These are phyloP conservation scores for Hippasteria phrygiana DNA, from an alignment of 53 echinoderm and acorn worm species.

Conservation along the genomic window DNA sequence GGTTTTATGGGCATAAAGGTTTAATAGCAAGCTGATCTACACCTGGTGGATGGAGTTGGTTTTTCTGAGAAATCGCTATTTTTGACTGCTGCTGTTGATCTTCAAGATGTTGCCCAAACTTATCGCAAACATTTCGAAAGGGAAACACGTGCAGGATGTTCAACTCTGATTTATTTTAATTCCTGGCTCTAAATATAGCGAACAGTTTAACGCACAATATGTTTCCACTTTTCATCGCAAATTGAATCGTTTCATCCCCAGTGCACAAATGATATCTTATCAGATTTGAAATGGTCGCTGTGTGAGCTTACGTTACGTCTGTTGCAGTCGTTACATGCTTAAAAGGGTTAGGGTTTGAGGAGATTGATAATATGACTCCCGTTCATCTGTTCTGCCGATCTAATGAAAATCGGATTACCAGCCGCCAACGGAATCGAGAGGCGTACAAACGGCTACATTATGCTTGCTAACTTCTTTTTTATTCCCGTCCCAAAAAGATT, in stretches of 20 bases:
- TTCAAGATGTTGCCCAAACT: no score
- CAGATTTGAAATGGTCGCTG: background rate
- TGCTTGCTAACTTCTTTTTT: background rate
- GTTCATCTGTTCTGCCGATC: background rate
- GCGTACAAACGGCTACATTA: background rate
- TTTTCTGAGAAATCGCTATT: no score
- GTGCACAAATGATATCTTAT: background rate
- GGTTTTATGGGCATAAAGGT: no score
- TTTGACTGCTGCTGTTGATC: no score
- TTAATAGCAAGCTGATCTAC: no score
- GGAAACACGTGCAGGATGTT: no score
- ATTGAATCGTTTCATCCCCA: background rate
- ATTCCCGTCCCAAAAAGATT: background rate
- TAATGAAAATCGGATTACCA: background rate
- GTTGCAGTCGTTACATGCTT: background rate
- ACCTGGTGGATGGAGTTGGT: no score
- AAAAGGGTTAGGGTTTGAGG: background rate
- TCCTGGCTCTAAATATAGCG: background rate
- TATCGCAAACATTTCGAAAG: no score
- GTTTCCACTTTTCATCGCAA: background rate
- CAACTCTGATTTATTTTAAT: no score
- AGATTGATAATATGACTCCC: background rate
- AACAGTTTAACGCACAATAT: background rate
- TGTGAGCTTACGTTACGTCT: background rate
- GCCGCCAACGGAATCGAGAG: background rate